These are phyloP conservation scores for Phaethornis superciliosus DNA, from an alignment of 2,113 vertebrate genomes.

Conservation along the genomic window DNA sequence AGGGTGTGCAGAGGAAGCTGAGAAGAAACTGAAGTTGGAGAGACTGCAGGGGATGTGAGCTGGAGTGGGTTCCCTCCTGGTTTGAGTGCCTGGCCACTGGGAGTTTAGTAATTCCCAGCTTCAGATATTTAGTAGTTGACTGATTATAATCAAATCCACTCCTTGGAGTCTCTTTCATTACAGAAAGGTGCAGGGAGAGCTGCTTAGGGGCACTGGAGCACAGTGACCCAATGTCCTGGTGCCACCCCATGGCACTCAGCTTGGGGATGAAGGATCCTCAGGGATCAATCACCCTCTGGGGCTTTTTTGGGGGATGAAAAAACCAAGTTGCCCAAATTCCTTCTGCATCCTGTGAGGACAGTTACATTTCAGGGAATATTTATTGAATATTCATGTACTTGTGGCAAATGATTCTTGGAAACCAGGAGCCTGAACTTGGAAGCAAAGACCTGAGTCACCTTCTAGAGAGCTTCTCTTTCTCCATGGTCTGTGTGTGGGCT, in stretches of 20 bases:
- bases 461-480: neutral
- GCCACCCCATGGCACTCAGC: no score
- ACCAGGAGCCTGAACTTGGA: neutral
- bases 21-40: neutral
- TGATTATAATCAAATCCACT: neutral
- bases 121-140: neutral
- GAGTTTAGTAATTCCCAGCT: neutral
- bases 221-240: rapidly evolving
- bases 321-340: neutral
- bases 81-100: neutral
- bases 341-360: neutral
- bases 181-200: neutral
- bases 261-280: neutral
- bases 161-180: neutral
- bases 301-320: neutral
- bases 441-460: neutral
- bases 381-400: neutral
- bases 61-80: neutral
- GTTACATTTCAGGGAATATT: neutral
- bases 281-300: neutral
- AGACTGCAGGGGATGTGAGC: neutral
- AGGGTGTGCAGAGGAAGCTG: neutral
- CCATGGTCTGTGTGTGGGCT: neutral
- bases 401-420: neutral
- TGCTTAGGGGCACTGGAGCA: neutral